phyloP scores from a whole-genome alignment of 64 coral and sea anemone species.

The Montipora cactus region DNA sequence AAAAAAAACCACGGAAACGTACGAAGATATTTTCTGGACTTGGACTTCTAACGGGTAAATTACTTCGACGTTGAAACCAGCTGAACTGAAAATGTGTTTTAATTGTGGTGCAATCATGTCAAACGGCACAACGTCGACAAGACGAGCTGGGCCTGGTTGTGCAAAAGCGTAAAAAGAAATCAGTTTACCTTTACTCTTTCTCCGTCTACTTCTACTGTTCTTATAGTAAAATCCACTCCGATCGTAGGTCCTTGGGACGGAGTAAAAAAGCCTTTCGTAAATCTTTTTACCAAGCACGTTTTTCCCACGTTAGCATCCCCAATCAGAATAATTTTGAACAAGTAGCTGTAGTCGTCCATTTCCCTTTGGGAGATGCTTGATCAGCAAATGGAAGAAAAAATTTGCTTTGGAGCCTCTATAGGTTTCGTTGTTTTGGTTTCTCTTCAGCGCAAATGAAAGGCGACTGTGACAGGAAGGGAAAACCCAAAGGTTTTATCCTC shows the following conservation, averaged over 20 bases:
- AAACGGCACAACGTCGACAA: background rate
- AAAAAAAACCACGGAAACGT: no score
- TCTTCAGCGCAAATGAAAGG: background rate
- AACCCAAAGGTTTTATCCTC: constrained; percentile 17
- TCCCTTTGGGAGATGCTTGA: background rate
- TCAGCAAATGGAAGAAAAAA: background rate
- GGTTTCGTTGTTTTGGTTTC: background rate
- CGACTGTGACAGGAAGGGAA: background rate
- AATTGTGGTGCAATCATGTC: background rate
- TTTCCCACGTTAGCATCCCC: constrained; percentile 98
- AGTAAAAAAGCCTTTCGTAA: constrained; percentile 95
- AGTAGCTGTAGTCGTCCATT: constrained; percentile 96
- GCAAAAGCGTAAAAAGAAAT: background rate
- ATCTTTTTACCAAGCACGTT: constrained; percentile 95
- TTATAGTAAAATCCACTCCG: constrained; percentile 98
- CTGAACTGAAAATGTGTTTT: background rate
- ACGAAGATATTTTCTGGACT: no score
- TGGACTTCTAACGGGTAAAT: background rate
- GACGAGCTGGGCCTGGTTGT: no score
- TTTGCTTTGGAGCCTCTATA: background rate
- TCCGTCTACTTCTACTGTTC: constrained; percentile 95
- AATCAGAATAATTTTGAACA: constrained; percentile 98
- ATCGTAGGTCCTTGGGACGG: constrained; percentile 93
- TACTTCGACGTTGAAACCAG: background rate
- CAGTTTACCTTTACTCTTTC: constrained; percentile 94